phyloP scores from a whole-genome alignment of 2,888 invertebrate species.

The Drosophila austrosaltans region DNA sequence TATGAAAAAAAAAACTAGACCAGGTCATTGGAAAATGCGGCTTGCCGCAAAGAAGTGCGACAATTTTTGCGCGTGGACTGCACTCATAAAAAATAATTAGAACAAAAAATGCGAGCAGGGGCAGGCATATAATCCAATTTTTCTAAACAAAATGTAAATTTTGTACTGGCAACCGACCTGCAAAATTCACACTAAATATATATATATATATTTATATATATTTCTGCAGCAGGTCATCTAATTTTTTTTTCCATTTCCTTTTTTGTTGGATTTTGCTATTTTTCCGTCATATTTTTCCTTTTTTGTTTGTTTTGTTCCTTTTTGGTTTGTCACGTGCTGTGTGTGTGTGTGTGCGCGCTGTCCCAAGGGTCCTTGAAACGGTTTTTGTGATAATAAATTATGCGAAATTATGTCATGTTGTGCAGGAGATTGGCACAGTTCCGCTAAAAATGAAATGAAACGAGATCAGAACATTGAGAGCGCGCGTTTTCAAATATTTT shows the following conservation, averaged over 20 bases:
- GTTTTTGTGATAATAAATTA: constrained; percentile 55
- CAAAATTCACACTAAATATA: constrained; percentile 64
- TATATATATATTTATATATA: neutral
- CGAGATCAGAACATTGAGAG: constrained; percentile 78
- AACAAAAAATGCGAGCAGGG: constrained; percentile 75
- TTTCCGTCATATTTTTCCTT: constrained; percentile 15
- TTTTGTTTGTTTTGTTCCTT: constrained; percentile 29
- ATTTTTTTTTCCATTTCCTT: constrained; percentile 1
- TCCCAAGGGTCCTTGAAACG: constrained; percentile 59
- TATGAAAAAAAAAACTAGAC: constrained; percentile 26
- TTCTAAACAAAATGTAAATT: constrained; percentile 10
- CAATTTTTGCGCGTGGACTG: constrained; percentile 70
- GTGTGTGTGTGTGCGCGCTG: constrained; percentile 37
- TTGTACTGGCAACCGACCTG: constrained; percentile 43
- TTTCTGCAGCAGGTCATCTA: constrained; percentile 12
- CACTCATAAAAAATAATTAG: constrained; percentile 82
- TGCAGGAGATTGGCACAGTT: constrained; percentile 35
- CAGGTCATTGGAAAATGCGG: constrained; percentile 52
- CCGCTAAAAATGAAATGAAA: constrained; percentile 67
- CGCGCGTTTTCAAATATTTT: constrained; percentile 54
- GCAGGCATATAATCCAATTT: neutral
- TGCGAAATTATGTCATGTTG: constrained; percentile 75
- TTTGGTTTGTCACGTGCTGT: constrained; percentile 72
- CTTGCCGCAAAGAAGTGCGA: constrained; percentile 71
- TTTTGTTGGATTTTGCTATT: constrained; percentile 23